A percentile compares a stretch with the other conserved stretches of the same genome.
These are phyloP conservation scores for Mormyrops attenuatus DNA, from an alignment of 2,797 vertebrate species.

Conservation along the genomic window DNA sequence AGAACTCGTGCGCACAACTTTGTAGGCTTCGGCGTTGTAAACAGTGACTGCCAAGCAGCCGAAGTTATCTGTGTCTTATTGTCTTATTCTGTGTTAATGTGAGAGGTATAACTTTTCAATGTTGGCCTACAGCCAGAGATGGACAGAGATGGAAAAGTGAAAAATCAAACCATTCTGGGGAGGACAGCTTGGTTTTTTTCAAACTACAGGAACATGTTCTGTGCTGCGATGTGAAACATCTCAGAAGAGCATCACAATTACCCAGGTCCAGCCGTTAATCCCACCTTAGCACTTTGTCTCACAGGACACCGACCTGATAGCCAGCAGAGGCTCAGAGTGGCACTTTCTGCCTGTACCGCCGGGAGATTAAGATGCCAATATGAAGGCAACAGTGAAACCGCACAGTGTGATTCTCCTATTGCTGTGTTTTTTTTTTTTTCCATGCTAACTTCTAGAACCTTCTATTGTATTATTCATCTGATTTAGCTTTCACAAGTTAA, in stretches of 20 bases:
- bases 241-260: background rate
- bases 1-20: background rate
- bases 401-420: background rate
- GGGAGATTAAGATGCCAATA: constrained; percentile 16
- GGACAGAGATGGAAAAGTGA: background rate
- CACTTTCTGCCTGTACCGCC: background rate
- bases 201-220: background rate
- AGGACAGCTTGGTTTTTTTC: background rate
- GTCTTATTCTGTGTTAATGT: background rate
- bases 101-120: background rate
- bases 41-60: background rate
- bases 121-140: background rate
- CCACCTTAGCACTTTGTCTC: background rate
- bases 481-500: background rate
- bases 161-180: background rate
- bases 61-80: background rate
- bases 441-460: background rate
- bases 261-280: background rate
- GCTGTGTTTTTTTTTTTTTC: background rate
- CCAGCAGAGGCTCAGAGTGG: background rate
- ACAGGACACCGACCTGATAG: background rate
- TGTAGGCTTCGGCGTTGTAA: background rate
- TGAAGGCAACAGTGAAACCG: background rate
- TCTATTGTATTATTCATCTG: background rate
- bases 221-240: background rate